A percentile compares a stretch with the other conserved stretches of the same genome.
These are phyloP conservation scores for Xiphorhynchus elegans DNA, from an alignment of 2,113 vertebrate species.

Conservation along the genomic window DNA sequence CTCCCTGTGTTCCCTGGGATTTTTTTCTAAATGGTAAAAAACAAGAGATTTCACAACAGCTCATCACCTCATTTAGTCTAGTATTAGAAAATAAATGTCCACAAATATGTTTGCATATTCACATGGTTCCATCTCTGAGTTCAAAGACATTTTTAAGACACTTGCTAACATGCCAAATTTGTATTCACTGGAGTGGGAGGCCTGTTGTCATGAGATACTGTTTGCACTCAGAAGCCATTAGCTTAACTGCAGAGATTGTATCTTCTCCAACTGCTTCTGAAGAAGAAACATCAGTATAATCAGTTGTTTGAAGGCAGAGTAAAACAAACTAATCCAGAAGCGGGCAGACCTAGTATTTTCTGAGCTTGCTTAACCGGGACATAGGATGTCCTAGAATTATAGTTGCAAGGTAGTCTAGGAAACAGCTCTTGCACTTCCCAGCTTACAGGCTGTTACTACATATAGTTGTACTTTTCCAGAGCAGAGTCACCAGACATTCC, in stretches of 20 bases:
- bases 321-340: background rate
- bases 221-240: background rate
- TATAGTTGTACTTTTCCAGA: constrained; percentile 31
- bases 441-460: background rate
- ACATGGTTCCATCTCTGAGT: background rate
- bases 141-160: background rate
- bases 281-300: background rate
- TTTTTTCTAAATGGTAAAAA: background rate
- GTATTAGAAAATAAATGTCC: background rate
- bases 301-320: background rate
- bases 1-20: background rate
- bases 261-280: background rate
- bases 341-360: background rate
- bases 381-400: background rate
- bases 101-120: background rate
- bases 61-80: background rate
- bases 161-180: background rate
- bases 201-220: background rate
- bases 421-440: background rate
- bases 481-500: background rate
- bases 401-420: background rate
- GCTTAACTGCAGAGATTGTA: background rate
- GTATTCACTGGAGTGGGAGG: background rate
- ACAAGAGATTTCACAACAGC: background rate
- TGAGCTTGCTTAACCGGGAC: background rate